A percentile compares a stretch with the other conserved stretches of the same genome.
Evolutionary conservation across 2,113 vertebrate genomes (phyloP).

Genomic region (Pagrus major): DNA sequence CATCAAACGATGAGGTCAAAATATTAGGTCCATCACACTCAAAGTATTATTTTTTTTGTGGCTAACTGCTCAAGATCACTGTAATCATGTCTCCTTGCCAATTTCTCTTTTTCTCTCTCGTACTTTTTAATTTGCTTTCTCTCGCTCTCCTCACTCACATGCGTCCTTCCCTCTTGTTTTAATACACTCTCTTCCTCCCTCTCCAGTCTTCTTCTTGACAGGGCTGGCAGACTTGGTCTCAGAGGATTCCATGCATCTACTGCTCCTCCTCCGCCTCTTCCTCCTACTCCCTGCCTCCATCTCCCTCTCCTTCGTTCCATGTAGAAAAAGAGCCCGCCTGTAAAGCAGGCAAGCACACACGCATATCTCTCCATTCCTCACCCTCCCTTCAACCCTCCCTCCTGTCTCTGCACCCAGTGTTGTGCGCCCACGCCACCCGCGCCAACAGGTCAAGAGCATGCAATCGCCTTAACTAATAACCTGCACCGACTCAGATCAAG

Average conservation of each 20-base stretch:
- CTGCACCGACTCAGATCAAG: constrained; percentile 70
- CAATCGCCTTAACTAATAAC: constrained; percentile 72
- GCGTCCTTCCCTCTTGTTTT: constrained; percentile 41
- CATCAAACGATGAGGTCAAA: constrained; percentile 52
- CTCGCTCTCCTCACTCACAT: constrained; percentile 10
- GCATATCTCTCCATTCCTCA: constrained; percentile 27
- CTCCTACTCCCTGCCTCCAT: constrained; percentile 43
- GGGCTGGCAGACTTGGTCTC: constrained; percentile 54
- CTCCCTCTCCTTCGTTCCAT: constrained; percentile 18
- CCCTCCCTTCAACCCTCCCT: not conserved
- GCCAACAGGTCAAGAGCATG: constrained; percentile 76
- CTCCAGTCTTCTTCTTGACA: constrained; percentile 61
- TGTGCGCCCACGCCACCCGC: constrained; percentile 58
- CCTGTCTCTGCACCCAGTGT: constrained; percentile 30
- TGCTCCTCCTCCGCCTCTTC: constrained; percentile 46
- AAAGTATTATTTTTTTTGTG: not conserved
- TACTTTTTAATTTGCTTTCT: constrained; percentile 17
- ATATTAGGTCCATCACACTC: constrained; percentile 16
- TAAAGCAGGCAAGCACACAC: constrained; percentile 13
- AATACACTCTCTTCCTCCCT: constrained; percentile 43
- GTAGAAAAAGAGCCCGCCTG: constrained; percentile 6
- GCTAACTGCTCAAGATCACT: constrained; percentile 2
- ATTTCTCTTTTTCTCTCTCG: not conserved
- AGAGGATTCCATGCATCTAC: constrained; percentile 54
- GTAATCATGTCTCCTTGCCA: constrained; percentile 8